Evolutionary conservation across 2,888 invertebrate genomes (phyloP).

Genomic region (Dolichomitus sp.): DNA sequence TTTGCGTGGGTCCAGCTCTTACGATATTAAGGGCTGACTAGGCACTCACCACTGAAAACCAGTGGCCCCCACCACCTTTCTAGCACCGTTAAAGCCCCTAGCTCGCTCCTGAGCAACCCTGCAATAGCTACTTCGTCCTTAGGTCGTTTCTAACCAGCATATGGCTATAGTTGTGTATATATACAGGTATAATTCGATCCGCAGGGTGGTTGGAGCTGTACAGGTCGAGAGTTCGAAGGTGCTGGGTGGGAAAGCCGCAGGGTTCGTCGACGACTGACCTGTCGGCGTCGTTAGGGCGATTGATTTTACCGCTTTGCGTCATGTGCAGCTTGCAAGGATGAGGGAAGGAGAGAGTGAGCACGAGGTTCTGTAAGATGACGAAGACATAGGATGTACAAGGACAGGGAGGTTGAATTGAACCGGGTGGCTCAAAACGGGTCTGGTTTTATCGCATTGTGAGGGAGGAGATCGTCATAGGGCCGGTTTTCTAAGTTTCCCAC

Average conservation of each 20-base stretch:
- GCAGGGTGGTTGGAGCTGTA: constrained; percentile 37
- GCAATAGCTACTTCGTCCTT: constrained; percentile 50
- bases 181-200: constrained; percentile 15
- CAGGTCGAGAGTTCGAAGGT: constrained; percentile 60
- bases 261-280: constrained; percentile 72
- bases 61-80: constrained; percentile 61
- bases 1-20: constrained; percentile 85
- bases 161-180: constrained; percentile 28
- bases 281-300: constrained; percentile 81
- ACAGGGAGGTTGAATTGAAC: too few relatives aligned
- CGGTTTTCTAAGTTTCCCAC: too few relatives aligned
- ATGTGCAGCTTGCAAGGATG: constrained; percentile 18
- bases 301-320: constrained; percentile 80
- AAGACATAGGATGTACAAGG: too few relatives aligned
- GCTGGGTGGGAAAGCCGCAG: constrained; percentile 61
- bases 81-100: constrained; percentile 46
- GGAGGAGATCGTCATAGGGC: too few relatives aligned
- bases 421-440: too few relatives aligned
- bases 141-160: constrained; percentile 37
- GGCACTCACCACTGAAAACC: constrained; percentile 78
- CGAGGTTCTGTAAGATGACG: too few relatives aligned
- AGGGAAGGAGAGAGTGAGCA: background rate
- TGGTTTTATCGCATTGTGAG: too few relatives aligned
- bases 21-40: constrained; percentile 86
- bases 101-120: constrained; percentile 32